Conservation (phyloP, 2,113 vertebrate species). For the Thamnaconus septentrionalis region DNA sequence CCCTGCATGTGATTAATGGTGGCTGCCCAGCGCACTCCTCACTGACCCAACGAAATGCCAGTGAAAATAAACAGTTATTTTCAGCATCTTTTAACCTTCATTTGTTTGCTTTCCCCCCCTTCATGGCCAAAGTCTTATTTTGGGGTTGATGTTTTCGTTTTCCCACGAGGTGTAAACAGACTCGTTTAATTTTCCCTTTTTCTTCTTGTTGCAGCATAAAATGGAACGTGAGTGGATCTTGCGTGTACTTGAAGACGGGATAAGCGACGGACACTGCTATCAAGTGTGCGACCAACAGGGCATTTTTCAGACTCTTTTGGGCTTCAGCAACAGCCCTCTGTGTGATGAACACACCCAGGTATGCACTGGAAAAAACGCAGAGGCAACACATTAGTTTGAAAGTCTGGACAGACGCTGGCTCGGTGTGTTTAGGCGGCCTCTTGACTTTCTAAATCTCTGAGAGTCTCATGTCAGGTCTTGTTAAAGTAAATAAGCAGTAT, state of each 20-base stretch:
- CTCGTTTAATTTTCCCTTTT: not conserved
- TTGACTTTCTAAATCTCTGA: no score
- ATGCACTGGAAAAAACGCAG: slow-evolving; percentile 2
- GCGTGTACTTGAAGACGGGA: slow-evolving; percentile 81
- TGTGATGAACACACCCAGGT: slow-evolving; percentile 84
- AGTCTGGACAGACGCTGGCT: not conserved
- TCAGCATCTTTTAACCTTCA: slow-evolving; percentile 40
- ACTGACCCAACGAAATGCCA: slow-evolving; percentile 3
- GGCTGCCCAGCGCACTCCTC: not conserved
- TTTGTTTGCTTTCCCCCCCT: slow-evolving; percentile 26
- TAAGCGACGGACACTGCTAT: slow-evolving; percentile 84
- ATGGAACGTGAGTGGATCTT: slow-evolving; percentile 87
- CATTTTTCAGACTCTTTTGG: slow-evolving; percentile 84
- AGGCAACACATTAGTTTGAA: not conserved
- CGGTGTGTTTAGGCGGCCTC: no score
- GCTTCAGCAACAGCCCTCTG: slow-evolving; percentile 85
- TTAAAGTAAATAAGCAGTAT: not conserved
- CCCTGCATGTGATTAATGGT: not conserved
- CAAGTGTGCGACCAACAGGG: slow-evolving; percentile 84
- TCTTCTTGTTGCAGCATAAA: slow-evolving; percentile 76
- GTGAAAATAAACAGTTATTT: slow-evolving; percentile 24
- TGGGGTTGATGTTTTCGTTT: slow-evolving; percentile 14
- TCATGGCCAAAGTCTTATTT: slow-evolving; percentile 6
- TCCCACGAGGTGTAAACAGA: not conserved
- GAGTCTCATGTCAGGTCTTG: not conserved